Conservation (phyloP, 2,113 vertebrate species). For the Meles meles region DNA sequence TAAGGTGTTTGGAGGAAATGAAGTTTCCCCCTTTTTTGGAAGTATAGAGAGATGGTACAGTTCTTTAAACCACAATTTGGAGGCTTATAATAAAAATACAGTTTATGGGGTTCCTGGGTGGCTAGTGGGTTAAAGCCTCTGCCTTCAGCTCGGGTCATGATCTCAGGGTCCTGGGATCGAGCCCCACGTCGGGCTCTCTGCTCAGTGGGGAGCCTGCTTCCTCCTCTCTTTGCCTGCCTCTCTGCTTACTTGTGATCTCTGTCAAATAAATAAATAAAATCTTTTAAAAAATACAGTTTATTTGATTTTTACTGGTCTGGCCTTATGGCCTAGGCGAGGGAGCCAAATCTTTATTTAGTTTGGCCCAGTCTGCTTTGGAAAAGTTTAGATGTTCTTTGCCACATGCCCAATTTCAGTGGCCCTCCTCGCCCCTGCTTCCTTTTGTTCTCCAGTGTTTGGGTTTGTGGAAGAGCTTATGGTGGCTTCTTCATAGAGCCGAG, state of each 20-base stretch:
- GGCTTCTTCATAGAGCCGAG: neutral
- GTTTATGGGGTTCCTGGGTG: neutral
- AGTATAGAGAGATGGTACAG: neutral
- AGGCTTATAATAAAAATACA: neutral
- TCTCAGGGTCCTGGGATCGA: too few species aligned
- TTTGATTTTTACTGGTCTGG: neutral
- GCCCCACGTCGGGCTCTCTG: too few species aligned
- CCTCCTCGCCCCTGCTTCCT: neutral
- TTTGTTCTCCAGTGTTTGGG: neutral
- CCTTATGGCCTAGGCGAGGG: neutral
- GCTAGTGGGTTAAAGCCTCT: too few species aligned
- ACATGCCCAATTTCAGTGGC: accelerated
- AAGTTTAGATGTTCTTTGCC: neutral
- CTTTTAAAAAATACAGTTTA: neutral
- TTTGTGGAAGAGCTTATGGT: neutral
- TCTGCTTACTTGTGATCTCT: too few species aligned
- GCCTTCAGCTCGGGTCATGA: too few species aligned
- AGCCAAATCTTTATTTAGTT: neutral
- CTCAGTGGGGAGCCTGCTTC: too few species aligned
- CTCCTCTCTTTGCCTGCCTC: too few species aligned
- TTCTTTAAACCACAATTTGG: neutral
- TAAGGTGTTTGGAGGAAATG: neutral
- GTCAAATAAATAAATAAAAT: too few species aligned
- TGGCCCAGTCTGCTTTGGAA: neutral
- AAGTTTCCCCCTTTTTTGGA: neutral